Evolutionary conservation across 2,113 vertebrate genomes (phyloP).

Genomic region (Stercorarius parasiticus): DNA sequence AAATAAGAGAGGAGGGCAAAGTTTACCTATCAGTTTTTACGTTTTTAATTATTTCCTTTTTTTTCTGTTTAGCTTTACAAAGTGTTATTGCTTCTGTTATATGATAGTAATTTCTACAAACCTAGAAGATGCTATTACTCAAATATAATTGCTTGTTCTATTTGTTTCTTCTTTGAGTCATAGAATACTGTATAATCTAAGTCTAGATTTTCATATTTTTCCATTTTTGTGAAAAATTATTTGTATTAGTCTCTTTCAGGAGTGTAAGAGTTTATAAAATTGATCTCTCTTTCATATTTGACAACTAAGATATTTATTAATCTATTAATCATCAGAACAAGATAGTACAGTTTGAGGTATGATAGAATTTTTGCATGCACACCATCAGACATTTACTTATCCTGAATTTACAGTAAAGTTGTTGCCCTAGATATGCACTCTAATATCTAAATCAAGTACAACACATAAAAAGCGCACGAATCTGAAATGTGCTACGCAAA

Average conservation of each 20-base stretch:
- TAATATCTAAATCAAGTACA: not conserved
- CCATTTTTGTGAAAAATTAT: not conserved
- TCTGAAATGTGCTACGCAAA: not conserved
- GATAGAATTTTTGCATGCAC: not conserved
- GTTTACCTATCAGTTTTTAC: not conserved
- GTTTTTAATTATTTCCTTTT: not conserved
- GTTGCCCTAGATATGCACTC: not conserved
- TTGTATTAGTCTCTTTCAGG: not conserved
- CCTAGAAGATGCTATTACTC: not conserved
- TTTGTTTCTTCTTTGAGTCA: not conserved
- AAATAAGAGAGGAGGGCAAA: not conserved
- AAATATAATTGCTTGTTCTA: not conserved
- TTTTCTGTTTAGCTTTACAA: not conserved
- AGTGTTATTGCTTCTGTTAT: not conserved
- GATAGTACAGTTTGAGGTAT: not conserved
- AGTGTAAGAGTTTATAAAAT: not conserved
- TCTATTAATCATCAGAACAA: not conserved
- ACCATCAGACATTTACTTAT: not conserved
- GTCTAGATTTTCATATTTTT: not conserved
- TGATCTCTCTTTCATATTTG: not conserved
- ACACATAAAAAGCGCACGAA: not conserved
- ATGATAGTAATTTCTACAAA: not conserved
- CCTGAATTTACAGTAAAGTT: not conserved
- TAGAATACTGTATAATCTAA: not conserved
- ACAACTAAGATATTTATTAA: not conserved